phyloP scores from a whole-genome alignment of 2,113 vertebrate species.

The Oenanthe oenanthe region DNA sequence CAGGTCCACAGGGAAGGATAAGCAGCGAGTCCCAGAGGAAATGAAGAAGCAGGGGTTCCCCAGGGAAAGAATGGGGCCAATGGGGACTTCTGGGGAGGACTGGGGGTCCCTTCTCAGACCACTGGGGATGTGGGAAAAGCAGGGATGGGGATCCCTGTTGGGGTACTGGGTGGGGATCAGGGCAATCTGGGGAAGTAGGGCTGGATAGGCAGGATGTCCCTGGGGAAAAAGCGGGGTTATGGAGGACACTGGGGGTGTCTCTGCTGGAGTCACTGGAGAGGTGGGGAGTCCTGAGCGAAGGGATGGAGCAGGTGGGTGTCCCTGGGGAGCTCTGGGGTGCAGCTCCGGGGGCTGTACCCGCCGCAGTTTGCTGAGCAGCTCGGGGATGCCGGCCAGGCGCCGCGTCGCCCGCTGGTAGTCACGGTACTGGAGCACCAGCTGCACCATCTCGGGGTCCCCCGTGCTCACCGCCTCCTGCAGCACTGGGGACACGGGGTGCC shows the following conservation, averaged over 20 bases:
- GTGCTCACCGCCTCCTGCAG: slow-evolving; percentile 96
- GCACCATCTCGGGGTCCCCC: slow-evolving; percentile 92
- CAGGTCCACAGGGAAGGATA: neutral
- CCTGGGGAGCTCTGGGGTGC: neutral
- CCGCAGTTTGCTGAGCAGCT: slow-evolving; percentile 91
- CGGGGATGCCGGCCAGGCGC: slow-evolving; percentile 90
- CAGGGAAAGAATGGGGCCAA: neutral
- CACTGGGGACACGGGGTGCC: slow-evolving; percentile 66
- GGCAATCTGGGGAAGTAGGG: neutral
- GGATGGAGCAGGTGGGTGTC: no score
- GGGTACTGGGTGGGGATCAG: neutral
- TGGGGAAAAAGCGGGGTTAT: neutral
- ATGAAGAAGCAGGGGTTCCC: neutral
- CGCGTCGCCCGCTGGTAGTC: slow-evolving; percentile 90
- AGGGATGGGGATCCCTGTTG: neutral
- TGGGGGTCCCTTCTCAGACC: neutral
- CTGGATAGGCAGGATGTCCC: neutral
- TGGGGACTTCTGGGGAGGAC: rapidly evolving
- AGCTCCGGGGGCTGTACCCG: slow-evolving; percentile 74
- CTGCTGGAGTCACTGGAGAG: neutral
- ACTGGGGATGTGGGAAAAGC: neutral
- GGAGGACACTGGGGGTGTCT: neutral
- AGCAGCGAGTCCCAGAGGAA: neutral
- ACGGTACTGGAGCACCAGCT: slow-evolving; percentile 92
- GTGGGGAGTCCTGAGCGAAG: neutral